Evolutionary conservation across 2,113 vertebrate genomes (phyloP), one percentile per base, ranked within the genome.

Genomic region (Mohoua ochrocephala): DNA sequence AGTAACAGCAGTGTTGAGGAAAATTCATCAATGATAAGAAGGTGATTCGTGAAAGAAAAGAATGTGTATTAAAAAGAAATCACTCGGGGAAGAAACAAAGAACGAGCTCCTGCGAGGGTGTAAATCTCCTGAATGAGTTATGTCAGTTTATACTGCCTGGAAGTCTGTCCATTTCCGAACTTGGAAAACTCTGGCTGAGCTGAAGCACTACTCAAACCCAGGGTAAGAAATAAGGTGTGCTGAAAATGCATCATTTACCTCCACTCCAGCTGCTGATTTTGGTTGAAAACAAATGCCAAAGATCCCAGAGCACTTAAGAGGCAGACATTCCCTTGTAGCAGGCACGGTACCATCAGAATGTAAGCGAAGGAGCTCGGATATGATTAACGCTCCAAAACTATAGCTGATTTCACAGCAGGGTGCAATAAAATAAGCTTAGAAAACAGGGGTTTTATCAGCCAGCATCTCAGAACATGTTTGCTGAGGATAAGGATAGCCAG

Each of bases 21-120:
- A 83, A 96, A 61, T 44, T 47, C 45, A 56, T 79, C 79, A 57
- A 18, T 77, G 45, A 45, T 56, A 87, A 85, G 60, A 68, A 90
- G 75, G 28, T 82, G 61, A 83, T 93, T 91, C 87, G 88, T 95
- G 87, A 91, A 94, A 86, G 80, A 95, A 95, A 96, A 95, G 35
- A 31, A 5, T 75, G 28, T 80, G 41, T 79, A 33, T 59, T 44
- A 15, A 63, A 84, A 61, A 47, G 85, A 75, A 92, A 71, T 17
- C 7, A 39, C 15, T 74, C 11, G 20, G 23, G 44, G 59, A 95
- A 69, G 87, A 93, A 95, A 57, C 28, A 49, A 84, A 75, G 44
- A 89, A 20, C 2, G 5, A 84, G 61, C 16, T 91, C 18, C 70
- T 87, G n/a, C 1, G 3, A 69, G 41, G 28, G 14, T 76, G 21